These are phyloP conservation scores for Timandra comae DNA, from an alignment of 2,888 invertebrate species.

Conservation along the genomic window DNA sequence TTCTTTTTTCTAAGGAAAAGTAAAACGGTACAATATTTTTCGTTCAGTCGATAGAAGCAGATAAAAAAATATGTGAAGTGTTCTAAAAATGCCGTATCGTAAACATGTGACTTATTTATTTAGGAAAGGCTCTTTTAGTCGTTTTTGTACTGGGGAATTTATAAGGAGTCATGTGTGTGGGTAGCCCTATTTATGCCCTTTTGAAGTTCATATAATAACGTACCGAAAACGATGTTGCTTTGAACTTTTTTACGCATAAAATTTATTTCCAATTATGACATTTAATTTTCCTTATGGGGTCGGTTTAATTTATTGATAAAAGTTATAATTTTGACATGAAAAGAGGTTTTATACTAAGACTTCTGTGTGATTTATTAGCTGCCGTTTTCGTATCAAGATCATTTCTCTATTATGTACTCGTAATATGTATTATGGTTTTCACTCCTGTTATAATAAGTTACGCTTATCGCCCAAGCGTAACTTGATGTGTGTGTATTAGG, in stretches of 20 bases:
- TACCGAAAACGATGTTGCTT: conserved; percentile 31
- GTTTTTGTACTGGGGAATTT: conserved; percentile 24
- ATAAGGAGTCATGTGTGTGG: conserved; percentile 28
- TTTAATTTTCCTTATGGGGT: background rate
- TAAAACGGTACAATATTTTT: conserved; percentile 32
- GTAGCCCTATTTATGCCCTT: conserved; percentile 32
- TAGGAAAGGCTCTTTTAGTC: conserved; percentile 24
- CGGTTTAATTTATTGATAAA: too few species aligned
- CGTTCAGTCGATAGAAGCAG: conserved; percentile 34
- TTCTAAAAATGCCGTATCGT: conserved; percentile 30
- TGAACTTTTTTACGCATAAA: conserved; percentile 36
- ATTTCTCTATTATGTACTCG: background rate
- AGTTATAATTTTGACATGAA: too few species aligned
- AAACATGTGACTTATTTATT: conserved; percentile 37
- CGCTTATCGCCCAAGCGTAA: too few species aligned
- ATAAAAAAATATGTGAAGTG: conserved; percentile 34
- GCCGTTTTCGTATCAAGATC: conserved; percentile 1
- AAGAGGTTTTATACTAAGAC: background rate
- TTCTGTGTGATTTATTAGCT: background rate
- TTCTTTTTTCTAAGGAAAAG: conserved; percentile 26
- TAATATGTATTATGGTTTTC: background rate
- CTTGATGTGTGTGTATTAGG: too few species aligned
- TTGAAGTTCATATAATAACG: conserved; percentile 45
- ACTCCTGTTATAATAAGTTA: too few species aligned
- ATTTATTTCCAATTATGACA: conserved; percentile 1